Conservation (phyloP, 2,113 vertebrate species). For the Anolis carolinensis region DNA sequence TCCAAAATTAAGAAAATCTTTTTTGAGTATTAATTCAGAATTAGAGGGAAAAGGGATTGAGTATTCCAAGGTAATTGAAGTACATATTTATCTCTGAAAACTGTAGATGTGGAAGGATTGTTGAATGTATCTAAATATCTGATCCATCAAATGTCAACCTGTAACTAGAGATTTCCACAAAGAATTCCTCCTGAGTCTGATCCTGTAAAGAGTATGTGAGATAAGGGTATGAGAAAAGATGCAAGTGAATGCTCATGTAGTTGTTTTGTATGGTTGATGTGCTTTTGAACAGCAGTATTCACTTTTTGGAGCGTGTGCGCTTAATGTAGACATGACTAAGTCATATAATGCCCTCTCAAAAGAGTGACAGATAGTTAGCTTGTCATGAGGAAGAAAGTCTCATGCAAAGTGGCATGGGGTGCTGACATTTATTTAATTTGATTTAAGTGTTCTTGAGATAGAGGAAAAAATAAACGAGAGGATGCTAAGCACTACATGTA, state of each 20-base stretch:
- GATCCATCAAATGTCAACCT: neutral
- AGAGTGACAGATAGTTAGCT: neutral
- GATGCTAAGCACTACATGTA: conserved; percentile 22
- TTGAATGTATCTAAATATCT: neutral
- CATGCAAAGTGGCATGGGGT: neutral
- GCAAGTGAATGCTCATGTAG: too few relatives aligned
- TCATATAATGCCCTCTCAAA: neutral
- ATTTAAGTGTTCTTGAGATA: neutral
- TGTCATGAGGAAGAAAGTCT: neutral
- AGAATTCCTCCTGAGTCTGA: neutral
- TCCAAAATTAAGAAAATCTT: conserved; percentile 36
- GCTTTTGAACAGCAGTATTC: neutral
- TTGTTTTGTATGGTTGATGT: neutral
- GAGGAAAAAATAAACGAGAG: conserved; percentile 37
- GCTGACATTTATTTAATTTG: neutral
- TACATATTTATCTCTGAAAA: neutral
- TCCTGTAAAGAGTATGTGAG: neutral
- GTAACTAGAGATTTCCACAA: neutral
- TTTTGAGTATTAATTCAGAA: conserved; percentile 45
- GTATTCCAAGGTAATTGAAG: neutral
- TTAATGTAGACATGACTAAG: neutral
- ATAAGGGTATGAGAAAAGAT: neutral
- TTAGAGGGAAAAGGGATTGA: conserved; percentile 30
- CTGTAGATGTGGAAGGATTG: neutral
- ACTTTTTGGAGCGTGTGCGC: neutral